Evolutionary conservation across 2,113 vertebrate species (phyloP), one percentile per base, ranked within the genome.

Genomic region (Sclerurus mexicanus): DNA sequence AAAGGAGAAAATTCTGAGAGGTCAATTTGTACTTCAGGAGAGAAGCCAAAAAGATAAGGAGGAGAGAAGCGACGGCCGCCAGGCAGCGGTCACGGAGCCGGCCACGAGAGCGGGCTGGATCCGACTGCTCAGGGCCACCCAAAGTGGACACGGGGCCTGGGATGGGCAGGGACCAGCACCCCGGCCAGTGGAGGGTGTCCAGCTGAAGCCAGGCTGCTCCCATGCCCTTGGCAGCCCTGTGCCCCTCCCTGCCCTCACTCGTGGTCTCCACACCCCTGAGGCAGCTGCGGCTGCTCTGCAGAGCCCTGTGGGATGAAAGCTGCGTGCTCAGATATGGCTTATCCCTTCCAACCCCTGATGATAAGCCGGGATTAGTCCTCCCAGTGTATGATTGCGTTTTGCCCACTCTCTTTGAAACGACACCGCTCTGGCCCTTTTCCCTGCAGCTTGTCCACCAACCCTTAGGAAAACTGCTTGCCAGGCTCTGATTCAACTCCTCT

Each of bases 21-120:
- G 96, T 97, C 96, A 96, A 96, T 97, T 97, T 97, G 90, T 97
- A 94, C 97, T 97, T 97, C 84, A 95, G 94, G 89, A 96, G 73
- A 69, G 66, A 49, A 97, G 82, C 69, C 93, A 80, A 71, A 87
- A 63, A 84, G 92, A 96, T 90, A 94, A 94, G 80, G 66, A 96
- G 77, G 62, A 80, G 81, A 68, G 73, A 58, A 31, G 66, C 3
- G 5, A 12, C 9, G 4, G 52, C 50, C 16, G 4, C 21, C 58
- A 9, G 72, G 39, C 69, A 40, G 52, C 0, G 2, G 40, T 33
- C 73, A 59, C 11, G 1, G 33, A 3, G 73, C 24, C 1, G 2
- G 33, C 55, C 16, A 0, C 0, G 40, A n/a, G 74, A 27, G 5
- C 0, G 0, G 33, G 14, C 8, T 3, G n/a, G 40, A 49, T 21